These are phyloP conservation scores for Garra rufa DNA, from an alignment of 2,113 vertebrate species.

Conservation along the genomic window DNA sequence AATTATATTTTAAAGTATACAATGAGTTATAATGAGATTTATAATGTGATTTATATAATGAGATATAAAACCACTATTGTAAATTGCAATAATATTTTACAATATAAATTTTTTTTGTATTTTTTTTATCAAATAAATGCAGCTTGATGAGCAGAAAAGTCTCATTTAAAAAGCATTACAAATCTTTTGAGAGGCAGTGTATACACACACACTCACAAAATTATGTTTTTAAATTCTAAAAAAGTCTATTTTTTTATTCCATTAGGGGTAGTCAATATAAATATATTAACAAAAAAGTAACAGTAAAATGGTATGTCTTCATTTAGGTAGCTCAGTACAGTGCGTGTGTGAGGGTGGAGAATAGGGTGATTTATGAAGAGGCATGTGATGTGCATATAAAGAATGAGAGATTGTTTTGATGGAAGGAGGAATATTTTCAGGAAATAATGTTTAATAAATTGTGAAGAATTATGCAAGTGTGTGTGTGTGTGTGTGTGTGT, in stretches of 20 bases:
- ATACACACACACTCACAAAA: too few species aligned
- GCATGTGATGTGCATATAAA: not conserved
- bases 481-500: slow-evolving; percentile 44
- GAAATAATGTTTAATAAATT: slow-evolving; percentile 17
- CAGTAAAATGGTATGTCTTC: not conserved
- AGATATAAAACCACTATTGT: too few species aligned
- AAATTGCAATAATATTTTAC: too few species aligned
- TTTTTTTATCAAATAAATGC: too few species aligned
- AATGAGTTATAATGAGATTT: too few species aligned
- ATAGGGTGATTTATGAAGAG: not conserved
- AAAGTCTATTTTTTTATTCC: not conserved
- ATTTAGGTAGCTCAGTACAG: not conserved
- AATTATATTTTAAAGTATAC: too few species aligned
- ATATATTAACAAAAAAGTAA: not conserved
- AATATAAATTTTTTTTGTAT: too few species aligned
- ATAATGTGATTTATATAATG: too few species aligned
- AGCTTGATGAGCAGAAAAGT: too few species aligned
- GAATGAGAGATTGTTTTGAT: not conserved
- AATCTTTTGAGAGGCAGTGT: too few species aligned
- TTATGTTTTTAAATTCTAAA: too few species aligned
- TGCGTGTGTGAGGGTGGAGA: not conserved
- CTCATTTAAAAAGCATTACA: too few species aligned
- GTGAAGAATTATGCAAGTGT: not conserved
- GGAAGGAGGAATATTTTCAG: slow-evolving; percentile 8
- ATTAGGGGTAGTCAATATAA: not conserved